Evolutionary conservation across 2,797 vertebrate species (phyloP).

Genomic region (Sebastes kiyomatsui): DNA sequence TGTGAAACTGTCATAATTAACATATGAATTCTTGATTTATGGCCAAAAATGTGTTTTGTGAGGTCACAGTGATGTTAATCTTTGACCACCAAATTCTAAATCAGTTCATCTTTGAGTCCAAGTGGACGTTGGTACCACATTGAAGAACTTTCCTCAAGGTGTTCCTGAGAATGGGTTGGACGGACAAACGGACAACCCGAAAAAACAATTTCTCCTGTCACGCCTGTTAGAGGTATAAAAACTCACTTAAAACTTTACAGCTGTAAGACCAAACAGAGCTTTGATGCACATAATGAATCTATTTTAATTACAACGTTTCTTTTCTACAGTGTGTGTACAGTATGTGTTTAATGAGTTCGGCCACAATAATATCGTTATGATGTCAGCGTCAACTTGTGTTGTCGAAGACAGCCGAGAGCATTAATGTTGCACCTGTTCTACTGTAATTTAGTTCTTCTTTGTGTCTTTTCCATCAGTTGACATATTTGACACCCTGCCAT

Average conservation of each 20-base stretch:
- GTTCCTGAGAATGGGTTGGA: no score
- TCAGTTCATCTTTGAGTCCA: no score
- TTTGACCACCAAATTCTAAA: no score
- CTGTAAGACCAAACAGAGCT: neutral
- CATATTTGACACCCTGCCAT: neutral
- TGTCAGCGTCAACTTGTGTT: neutral
- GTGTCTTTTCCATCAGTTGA: neutral
- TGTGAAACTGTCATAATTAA: no score
- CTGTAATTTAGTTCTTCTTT: neutral
- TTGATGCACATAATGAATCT: neutral
- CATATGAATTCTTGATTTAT: no score
- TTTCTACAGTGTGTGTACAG: neutral
- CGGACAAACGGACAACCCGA: fast-evolving
- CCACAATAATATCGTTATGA: neutral
- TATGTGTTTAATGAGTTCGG: neutral
- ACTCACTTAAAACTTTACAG: neutral
- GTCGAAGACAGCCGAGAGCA: neutral
- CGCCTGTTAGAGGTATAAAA: no score
- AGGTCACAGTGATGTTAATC: no score
- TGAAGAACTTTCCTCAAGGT: no score
- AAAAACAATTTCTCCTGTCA: no score
- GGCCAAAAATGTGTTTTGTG: no score
- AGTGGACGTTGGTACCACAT: no score
- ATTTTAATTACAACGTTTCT: neutral
- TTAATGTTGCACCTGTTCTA: neutral